phyloP scores from a whole-genome alignment of 2,113 vertebrate genomes.

The Heteronetta atricapilla region DNA sequence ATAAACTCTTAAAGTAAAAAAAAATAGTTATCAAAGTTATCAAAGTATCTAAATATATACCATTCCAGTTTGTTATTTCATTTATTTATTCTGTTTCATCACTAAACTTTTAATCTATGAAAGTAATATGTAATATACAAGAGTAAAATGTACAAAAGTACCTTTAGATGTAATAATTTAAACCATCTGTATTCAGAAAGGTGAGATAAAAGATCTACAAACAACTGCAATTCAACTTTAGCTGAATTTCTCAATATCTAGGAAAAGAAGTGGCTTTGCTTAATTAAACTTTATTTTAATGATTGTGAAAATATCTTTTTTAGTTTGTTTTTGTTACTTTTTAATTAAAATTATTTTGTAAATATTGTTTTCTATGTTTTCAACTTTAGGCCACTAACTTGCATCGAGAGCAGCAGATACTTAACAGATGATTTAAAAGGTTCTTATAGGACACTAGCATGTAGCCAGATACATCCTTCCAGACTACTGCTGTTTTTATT shows the following conservation, averaged over 20 bases:
- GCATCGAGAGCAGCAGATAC: conserved; percentile 30
- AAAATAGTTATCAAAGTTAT: conserved; percentile 13
- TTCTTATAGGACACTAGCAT: neutral
- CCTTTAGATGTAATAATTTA: conserved; percentile 69
- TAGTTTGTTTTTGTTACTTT: conserved; percentile 45
- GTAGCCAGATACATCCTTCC: neutral
- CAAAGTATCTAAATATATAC: conserved; percentile 40
- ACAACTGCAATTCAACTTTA: conserved; percentile 31
- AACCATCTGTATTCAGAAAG: conserved; percentile 57
- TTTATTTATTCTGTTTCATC: conserved; percentile 72
- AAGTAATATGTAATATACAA: conserved; percentile 71
- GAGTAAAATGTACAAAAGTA: conserved; percentile 67
- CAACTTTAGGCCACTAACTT: conserved; percentile 40
- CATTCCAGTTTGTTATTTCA: conserved; percentile 43
- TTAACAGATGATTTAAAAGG: neutral
- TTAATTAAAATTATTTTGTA: conserved; percentile 72
- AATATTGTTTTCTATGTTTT: conserved; percentile 66
- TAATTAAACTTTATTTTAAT: conserved; percentile 64
- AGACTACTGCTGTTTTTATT: neutral
- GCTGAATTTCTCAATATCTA: conserved; percentile 33
- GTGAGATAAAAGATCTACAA: neutral
- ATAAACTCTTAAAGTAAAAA: neutral
- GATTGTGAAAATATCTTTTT: conserved; percentile 59
- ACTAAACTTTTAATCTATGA: conserved; percentile 65
- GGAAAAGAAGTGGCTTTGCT: conserved; percentile 42